phyloP scores from a whole-genome alignment of 2,888 invertebrate species.

The Caenorhabditis sp. region DNA sequence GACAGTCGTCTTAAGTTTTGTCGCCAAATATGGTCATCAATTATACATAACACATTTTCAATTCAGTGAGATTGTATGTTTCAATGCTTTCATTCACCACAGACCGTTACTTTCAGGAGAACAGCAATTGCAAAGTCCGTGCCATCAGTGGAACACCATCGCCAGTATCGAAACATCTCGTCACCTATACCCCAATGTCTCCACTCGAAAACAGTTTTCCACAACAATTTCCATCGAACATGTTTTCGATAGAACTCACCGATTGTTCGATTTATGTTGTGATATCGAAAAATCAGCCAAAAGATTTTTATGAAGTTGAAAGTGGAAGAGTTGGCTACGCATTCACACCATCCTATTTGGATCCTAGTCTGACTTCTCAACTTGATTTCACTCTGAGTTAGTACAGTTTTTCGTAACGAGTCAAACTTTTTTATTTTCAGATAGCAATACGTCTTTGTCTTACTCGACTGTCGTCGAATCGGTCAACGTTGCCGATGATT shows the following conservation, averaged over 20 bases:
- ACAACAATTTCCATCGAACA: conserved; percentile 26
- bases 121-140: conserved; percentile 20
- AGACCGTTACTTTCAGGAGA: conserved; percentile 8
- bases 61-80: conserved; percentile 28
- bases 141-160: conserved; percentile 36
- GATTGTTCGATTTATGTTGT: conserved; percentile 35
- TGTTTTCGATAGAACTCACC: conserved; percentile 17
- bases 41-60: conserved; percentile 19
- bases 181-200: conserved; percentile 8
- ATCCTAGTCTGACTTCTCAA: conserved; percentile 4
- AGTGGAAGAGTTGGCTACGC: conserved; percentile 24
- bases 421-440: too few species aligned
- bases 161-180: conserved; percentile 9
- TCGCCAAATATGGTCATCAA: conserved; percentile 23
- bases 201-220: conserved; percentile 12
- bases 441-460: conserved; percentile 10
- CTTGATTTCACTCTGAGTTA: conserved; percentile 25
- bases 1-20: conserved; percentile 27
- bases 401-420: too few species aligned
- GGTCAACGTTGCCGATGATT: conserved; percentile 19
- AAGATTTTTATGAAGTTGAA: conserved; percentile 10
- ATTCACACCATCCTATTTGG: conserved; percentile 33
- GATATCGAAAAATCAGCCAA: conserved; percentile 22
- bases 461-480: conserved; percentile 30
- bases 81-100: neutral